Evolutionary conservation across 2,113 vertebrate genomes (phyloP), one percentile per base, ranked within the genome.

Genomic region (Ictidomys tridecemlineatus): DNA sequence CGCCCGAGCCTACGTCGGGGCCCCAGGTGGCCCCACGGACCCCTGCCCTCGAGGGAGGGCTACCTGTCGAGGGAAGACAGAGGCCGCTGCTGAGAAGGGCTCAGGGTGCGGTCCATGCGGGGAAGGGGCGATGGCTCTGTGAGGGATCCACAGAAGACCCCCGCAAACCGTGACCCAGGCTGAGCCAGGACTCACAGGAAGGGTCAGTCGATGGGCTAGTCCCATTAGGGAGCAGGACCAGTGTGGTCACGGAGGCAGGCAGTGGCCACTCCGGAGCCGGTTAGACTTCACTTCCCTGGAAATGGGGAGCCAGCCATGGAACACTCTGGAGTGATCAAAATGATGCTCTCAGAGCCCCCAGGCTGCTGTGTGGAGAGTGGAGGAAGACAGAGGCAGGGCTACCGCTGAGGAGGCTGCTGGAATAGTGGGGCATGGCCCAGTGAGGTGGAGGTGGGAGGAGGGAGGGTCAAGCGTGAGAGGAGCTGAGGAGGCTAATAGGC

Each of bases 301-400:
- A 83, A 3, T n/a, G 78, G 83, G 83, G 79, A 97, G 63, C 48
- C 90, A 97, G 63, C 48, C 90, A 22, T 14, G n/a, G 88, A 72
- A 69, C 89, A 22, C 56, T 45, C 37, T 30, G 56, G 37, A 56
- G 65, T 5, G 88, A 16, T 70, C 70, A 58, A 67, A 45, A 16
- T 0, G 76, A 82, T 51, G 56, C 73, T 79, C 67, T 79, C 24
- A 13, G 51, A 65, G 42, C n/a, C 28, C 17, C 37, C 39, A 8
- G 48, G 17, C 61, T 86, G 78, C 67, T 45, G 63, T 20, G 65
- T 8, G 34, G 77, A 76, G 48, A 17, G 65, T 6, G 34, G 77
- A 80, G n/a, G 61, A 65, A 65, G 48, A n/a, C 12, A 34, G 74
- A 63, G 42, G 39, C 26, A 58, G 39, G 61, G 32, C 51, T 42